Conservation (phyloP, 2,888 invertebrate genomes). For the Ephialtes manifestator region DNA sequence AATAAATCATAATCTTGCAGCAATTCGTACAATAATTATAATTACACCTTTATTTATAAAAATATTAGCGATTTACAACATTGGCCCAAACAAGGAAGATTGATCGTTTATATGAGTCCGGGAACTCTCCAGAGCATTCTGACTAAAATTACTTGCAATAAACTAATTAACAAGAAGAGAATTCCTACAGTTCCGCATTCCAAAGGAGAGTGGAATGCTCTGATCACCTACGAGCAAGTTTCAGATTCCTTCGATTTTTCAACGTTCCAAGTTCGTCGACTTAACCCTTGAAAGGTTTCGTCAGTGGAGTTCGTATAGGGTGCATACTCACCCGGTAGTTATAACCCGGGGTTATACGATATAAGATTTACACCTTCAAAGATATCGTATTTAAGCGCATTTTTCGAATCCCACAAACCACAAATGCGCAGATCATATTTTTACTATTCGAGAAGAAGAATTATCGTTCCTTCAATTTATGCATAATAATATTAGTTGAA, state of each 20-base stretch:
- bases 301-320: not conserved
- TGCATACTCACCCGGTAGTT: not conserved
- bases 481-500: no score
- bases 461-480: no score
- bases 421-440: not conserved
- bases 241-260: not conserved
- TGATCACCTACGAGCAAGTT: not conserved
- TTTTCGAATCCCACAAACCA: not conserved
- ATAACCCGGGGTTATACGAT: not conserved
- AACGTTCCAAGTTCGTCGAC: not conserved
- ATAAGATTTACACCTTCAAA: not conserved
- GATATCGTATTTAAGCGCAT: no score
- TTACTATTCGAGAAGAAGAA: no score
- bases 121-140: not conserved
- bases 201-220: not conserved
- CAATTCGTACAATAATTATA: no score
- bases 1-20: no score
- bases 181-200: not conserved
- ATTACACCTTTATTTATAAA: no score
- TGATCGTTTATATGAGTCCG: not conserved
- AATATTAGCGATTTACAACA: no score
- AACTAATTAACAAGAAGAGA: not conserved
- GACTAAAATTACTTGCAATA: not conserved
- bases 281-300: constrained; percentile 4
- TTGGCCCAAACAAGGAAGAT: not conserved